Evolutionary conservation across 2,797 vertebrate species (phyloP), one percentile per base, ranked within the genome.

Genomic region (Sciaenops ocellatus): DNA sequence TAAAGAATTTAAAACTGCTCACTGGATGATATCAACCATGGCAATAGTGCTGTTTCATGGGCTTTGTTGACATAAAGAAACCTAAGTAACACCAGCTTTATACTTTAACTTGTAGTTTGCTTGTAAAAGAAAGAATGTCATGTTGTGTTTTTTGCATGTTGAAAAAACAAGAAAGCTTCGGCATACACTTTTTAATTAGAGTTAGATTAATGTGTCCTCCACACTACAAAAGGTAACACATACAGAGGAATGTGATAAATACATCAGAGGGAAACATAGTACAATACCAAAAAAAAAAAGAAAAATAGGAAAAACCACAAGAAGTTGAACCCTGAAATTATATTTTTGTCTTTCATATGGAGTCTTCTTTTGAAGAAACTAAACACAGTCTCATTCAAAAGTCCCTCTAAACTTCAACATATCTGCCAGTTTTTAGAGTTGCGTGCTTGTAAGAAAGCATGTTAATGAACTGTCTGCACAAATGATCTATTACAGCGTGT

Each of bases 381-480:
- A 24, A 68, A 56, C 30, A 34, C 3, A 38, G 5, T 22, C 47
- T 66, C 7, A 52, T 20, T 60, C 42, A 54, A 44, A 48, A 26
- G 28, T 73, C 13, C 8, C 22, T 47, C 24, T 63, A 0, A 47
- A 46, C 34, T 22, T 66, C 17, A 46, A 59, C 11, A 5, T 24
- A n/a, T 64, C 38, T 46, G 44, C 13, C 17, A 34, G 3, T 34
- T 20, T 57, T 34, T 13, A 24, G 3, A 20, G 46, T 54, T 78
- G 44, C 2, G 22, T 42, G 42, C 34, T 57, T 24, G 38, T 22
- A 51, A 12, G 34, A 56, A 18, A 44, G 38, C 42, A 67, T 68
- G 69, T 56, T 16, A n/a, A 70, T 60, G 42, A 73, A 48, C 38
- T 60, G 64, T 54, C 64, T 73, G 62, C 62, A 64, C 38, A 68